These are phyloP conservation scores for Oophaga sylvatica DNA, from an alignment of 2,797 vertebrate genomes.

Conservation along the genomic window DNA sequence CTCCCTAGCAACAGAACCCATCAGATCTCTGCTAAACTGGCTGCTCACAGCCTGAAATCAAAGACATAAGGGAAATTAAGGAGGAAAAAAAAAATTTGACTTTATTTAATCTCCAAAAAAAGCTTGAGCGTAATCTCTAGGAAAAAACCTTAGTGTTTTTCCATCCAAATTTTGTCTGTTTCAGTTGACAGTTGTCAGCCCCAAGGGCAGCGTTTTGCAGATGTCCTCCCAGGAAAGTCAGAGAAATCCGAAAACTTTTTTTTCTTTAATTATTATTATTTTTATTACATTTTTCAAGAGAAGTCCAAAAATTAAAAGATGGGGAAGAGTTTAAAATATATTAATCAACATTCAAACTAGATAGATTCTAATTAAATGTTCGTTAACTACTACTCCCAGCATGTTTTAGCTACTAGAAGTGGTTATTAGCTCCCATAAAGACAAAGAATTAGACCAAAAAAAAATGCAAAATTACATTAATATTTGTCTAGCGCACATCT, in stretches of 20 bases:
- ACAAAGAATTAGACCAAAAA: too few species aligned
- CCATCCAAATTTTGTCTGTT: not conserved
- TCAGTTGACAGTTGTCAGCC: not conserved
- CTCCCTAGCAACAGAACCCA: conserved; percentile 38
- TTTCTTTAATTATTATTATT: too few species aligned
- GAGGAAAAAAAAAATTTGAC: conserved; percentile 15
- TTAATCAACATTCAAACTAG: not conserved
- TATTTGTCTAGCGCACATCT: too few species aligned
- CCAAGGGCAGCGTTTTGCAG: not conserved
- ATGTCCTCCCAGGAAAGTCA: conserved; percentile 20
- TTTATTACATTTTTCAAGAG: too few species aligned
- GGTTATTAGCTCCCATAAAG: too few species aligned
- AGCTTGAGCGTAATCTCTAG: conserved; percentile 35
- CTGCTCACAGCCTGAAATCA: conserved; percentile 19
- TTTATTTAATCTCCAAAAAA: conserved; percentile 37
- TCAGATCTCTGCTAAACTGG: conserved; percentile 35
- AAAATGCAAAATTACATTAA: too few species aligned
- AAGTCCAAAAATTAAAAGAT: not conserved
- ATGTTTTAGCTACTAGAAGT: too few species aligned
- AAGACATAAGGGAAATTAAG: conserved; percentile 33
- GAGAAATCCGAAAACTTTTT: not conserved
- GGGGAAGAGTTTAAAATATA: not conserved
- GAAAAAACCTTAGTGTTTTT: not conserved
- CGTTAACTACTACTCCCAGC: not conserved
- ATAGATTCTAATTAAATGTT: not conserved